Base-by-base conservation (phyloP, 1,140 invertebrate genomes). In the Aradophagus sp. region DNA sequence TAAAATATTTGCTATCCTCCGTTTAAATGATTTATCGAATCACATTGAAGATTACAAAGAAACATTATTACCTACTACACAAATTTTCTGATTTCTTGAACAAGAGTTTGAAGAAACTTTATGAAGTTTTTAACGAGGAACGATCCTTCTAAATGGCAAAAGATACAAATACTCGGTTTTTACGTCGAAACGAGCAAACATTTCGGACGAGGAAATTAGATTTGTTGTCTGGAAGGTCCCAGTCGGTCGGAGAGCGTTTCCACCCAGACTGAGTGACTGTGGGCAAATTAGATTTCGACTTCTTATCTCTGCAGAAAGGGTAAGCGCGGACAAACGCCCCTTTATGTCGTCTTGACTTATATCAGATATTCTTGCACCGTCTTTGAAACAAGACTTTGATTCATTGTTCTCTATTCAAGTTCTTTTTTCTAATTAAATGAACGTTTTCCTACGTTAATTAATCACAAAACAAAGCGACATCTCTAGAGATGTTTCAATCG, bases 141-240 rank as follows among this genome's bases (percentile, higher is more conserved):
- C 61, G 71, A 74, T 74, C 65, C 62, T 47, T 41, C 55, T 63
- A 58, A 65, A 69, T 62, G 55, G 62, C 71, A 74, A 74, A 61
- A 69, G 59, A 23, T 53, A 47, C 23, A 41, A 65, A 59, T 53
- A 34, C 48, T 55, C 29, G 14, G 55, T 69, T 66, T 69, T 69
- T 66, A 61, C 44, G 55, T 58, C 48, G 39, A 20, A 63, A 36
- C 23, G 34, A 20, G 31, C 63, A 52, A 52, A 53, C 61, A 66
- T 65, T 68, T 62, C 31, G 41, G 27, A 42, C 29, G 20, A 48
- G 14, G 16, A 62, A 74, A 74, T 74, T 69, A 16, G 26, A 69
- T 69, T 69, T 65, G 35, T 20, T 32, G 20, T 31, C 12, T 42
- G 55, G 56, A 15, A 45, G 35, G 52, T 55, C 35, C 6, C 2